Evolutionary conservation across 2,113 vertebrate species (phyloP), one percentile per base, ranked within the genome.

Genomic region (Erythrolamprus reginae): DNA sequence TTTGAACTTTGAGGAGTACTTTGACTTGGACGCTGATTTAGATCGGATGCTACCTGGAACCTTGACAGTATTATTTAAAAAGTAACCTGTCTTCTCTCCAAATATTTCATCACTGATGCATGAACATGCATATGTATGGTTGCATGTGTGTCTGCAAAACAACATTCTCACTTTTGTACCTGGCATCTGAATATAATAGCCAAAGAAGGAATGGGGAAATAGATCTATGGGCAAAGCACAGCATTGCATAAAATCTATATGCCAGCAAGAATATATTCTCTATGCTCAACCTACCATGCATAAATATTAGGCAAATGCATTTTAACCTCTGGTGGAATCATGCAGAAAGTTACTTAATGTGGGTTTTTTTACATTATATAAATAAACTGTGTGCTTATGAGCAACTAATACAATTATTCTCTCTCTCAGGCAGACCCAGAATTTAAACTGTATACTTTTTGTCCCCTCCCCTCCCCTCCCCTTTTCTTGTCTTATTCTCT

Each of bases 271-370:
- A 77, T 38, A 77, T 77, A 77, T 38, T 47, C 21, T 86, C 4
- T 42, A 52, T 86, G 33, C 10, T n/a, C 45, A 38, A 48, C 24
- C 42, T 89, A 26, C 42, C 17, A 47, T 89, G 38, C 77, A 19
- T 28, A 38, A 47, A n/a, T n/a, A 19, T 45, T 47, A 24, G 15
- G 42, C 26, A 89, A 88, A 65, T 0, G 55, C 53, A 21, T 12
- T 48, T 1, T 51, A 45, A 33, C 0, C 4, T 33, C 51, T 8
- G 33, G 12, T 47, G 47, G 56, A 24, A n/a, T 87, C 70, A 61
- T 33, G 0, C 0, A 0, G 0, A 33, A 0, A 3, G 9, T 33
- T 4, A 33, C 24, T 42, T 0, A 24, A 42, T 77, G 24, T 70
- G 0, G 10, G 24, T 53, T 33, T 33, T 9, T 89, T 58, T 21